Percentiles rank a stretch among this genome's conserved stretches.
Conservation (phyloP, 2,888 invertebrate species). For the Smittia aterrima region DNA sequence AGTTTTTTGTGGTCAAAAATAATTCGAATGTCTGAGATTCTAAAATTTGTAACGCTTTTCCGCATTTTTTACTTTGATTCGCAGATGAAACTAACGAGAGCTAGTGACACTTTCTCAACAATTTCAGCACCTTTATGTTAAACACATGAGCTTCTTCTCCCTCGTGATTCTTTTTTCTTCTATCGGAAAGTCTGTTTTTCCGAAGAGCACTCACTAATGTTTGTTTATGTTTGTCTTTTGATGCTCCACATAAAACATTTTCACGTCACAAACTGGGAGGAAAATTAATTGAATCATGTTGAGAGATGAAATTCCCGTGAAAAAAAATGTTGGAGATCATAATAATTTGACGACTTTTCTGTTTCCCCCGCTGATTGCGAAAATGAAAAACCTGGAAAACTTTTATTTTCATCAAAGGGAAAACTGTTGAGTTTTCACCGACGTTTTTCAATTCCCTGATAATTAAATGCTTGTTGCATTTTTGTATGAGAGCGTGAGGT, state of each 20-base stretch:
- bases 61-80: background rate
- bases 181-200: background rate
- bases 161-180: conserved; percentile 6
- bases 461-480: conserved; percentile 9
- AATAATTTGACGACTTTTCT: background rate
- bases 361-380: conserved; percentile 19
- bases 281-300: conserved; percentile 24
- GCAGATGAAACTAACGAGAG: background rate
- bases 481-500: conserved; percentile 4
- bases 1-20: background rate
- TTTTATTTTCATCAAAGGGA: background rate
- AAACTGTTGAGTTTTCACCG: conserved; percentile 7
- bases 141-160: background rate
- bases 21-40: background rate
- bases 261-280: background rate
- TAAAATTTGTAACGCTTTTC: background rate
- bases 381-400: background rate
- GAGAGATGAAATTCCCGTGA: background rate
- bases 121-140: conserved; percentile 6
- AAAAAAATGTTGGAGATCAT: background rate
- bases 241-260: conserved; percentile 27
- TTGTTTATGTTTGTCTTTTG: conserved; percentile 16
- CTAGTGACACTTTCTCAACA: conserved; percentile 4
- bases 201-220: background rate
- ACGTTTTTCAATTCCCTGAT: background rate